These are phyloP conservation scores for Hyphantria cunea DNA, from an alignment of 1,140 invertebrate species.

Conservation along the genomic window DNA sequence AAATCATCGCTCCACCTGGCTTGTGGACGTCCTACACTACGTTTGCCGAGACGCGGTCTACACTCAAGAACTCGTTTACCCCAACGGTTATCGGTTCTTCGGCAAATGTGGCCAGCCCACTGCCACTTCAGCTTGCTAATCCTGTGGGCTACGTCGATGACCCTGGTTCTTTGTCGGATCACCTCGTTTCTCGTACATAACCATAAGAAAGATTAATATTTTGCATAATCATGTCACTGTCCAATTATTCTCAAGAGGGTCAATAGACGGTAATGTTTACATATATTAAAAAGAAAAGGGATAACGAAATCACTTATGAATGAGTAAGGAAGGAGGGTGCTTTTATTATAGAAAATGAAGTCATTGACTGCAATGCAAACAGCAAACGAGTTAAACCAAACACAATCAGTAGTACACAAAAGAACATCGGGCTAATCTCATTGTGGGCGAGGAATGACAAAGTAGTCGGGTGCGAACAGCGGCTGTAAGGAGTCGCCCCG, in stretches of 20 bases:
- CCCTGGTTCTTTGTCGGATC: no score
- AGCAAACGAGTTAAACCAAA: constrained; percentile 66
- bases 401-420: constrained; percentile 62
- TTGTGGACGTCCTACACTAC: neutral
- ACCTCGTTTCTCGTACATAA: no score
- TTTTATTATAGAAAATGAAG: constrained; percentile 22
- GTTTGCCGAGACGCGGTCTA: neutral
- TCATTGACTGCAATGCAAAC: constrained; percentile 35
- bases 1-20: neutral
- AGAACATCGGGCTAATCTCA: constrained; percentile 65
- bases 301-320: constrained; percentile 17
- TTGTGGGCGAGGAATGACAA: constrained; percentile 56
- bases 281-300: constrained; percentile 5
- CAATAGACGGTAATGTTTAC: no score
- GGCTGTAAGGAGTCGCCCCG: constrained; percentile 50
- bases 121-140: no score
- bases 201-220: no score
- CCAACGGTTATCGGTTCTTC: no score
- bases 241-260: no score
- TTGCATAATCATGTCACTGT: no score
- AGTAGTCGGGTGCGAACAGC: constrained; percentile 38
- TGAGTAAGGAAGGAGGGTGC: constrained; percentile 17
- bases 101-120: no score
- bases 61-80: constrained; percentile 1
- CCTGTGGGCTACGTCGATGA: no score